Conservation (phyloP, 2,113 vertebrate genomes). For the Melanostigma gelatinosum region DNA sequence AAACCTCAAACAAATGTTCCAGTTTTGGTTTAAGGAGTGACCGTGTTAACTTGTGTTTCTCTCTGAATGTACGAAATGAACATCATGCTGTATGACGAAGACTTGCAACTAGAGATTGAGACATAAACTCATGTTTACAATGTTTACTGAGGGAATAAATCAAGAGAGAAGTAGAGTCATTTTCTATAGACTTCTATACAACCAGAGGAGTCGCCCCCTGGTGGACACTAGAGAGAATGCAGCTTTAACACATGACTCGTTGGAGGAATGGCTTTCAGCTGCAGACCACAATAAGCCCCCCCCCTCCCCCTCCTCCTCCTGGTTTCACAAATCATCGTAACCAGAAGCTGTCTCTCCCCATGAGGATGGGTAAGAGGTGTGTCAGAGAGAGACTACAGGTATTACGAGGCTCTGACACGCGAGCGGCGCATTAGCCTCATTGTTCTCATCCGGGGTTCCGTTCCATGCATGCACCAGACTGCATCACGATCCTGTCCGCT, state of each 20-base stretch:
- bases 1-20: too few relatives aligned
- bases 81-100: too few relatives aligned
- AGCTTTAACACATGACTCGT: too few relatives aligned
- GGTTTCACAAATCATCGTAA: constrained; percentile 25
- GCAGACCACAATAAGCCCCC: constrained; percentile 32
- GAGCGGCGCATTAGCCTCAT: neutral
- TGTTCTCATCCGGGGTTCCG: constrained; percentile 22
- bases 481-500: constrained; percentile 43
- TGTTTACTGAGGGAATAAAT: too few relatives aligned
- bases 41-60: too few relatives aligned
- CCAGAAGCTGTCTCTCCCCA: constrained; percentile 17
- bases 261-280: constrained; percentile 45
- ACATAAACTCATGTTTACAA: too few relatives aligned
- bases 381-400: constrained; percentile 30
- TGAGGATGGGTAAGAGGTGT: constrained; percentile 60
- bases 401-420: neutral
- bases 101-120: too few relatives aligned
- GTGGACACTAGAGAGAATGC: too few relatives aligned
- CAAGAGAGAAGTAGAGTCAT: neutral
- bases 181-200: neutral
- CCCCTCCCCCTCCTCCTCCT: neutral
- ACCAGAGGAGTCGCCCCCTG: neutral
- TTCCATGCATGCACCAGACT: constrained; percentile 19
- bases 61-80: too few relatives aligned
- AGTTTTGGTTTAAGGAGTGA: too few relatives aligned